Base-by-base conservation (phyloP, 2,888 invertebrate genomes). In the Clostera curtula region DNA sequence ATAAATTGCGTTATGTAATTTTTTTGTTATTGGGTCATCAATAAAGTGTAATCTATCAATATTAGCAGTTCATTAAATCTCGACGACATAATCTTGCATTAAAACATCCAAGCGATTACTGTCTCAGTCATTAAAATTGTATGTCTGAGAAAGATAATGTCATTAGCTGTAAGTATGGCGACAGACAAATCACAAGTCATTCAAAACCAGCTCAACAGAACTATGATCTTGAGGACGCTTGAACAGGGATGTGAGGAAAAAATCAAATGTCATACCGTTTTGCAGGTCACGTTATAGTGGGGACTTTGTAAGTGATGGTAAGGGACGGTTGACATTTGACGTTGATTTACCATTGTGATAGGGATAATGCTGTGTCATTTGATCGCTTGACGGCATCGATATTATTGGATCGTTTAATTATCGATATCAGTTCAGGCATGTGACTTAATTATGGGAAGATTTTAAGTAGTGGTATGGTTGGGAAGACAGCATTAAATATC, bases 141-240 rank as follows among this genome's bases (percentile, higher is more conserved):
- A n/a, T n/a, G n/a, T n/a, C n/a, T 72, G 77, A 69, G 64, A 74
- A 75, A 75, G 79, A 79, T 79, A 76, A 75, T 79, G 73, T 79
- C 77, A 77, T 80, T 82, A 76, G 60, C 49, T 60, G 69, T 49
- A 74, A 79, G 82, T 58, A 70, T n/a, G 71, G 71, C 76, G 79
- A 82, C 80, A 79, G 56, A 60, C 49, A 66, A 72, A 66, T 52
- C 31, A 68, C 80, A 41, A 74, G 82, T 83, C 82, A 83, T 59
- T 43, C 43, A 47, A 31, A 39, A 53, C 71, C 68, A 72, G 34
- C 29, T 9, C 9, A 2, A 2, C 3, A 52, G 75, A 69, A 27
- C 71, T 31, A 33, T 62, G 46, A 43, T 49, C 43, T 52, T 40
- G 39, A 24, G 32, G 27, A 31, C 12, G 18, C 15, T 19, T 27